Base-by-base conservation (phyloP, 2,888 invertebrate species). In the Lasioglossum calceatum region DNA sequence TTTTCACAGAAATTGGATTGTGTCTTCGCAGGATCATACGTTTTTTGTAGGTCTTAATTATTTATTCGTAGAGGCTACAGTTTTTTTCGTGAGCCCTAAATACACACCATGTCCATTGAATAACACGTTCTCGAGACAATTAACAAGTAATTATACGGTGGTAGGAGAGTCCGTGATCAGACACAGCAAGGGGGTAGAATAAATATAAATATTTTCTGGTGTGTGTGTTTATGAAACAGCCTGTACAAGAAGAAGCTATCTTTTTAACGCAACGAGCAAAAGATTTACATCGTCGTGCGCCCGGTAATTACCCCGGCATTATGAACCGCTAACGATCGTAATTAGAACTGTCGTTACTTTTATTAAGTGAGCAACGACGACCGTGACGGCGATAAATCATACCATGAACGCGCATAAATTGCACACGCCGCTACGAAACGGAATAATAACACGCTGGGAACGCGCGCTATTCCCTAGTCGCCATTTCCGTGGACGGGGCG, bases 261-360 rank as follows among this genome's bases (percentile, higher is more conserved):
- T 78, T 74, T 77, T 84, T 67, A 77, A 84, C 74, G 78, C 78
- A 61, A 70, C 74, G 32, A 50, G 50, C 36, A 71, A 75, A 74
- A 85, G 84, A 85, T 85, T 85, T 85, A 58, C 85, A 85, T 85
- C 85, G 79, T 39, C 73, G 73, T 61, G 42, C 75, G 85, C 39
- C n/a, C 70, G 32, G 70, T 78, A 85, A 84, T 84, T 82, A 83
- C 75, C 75, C 58, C 36, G 75, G 83, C 83, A 83, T 84, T 85
- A 85, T 84, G 74, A 85, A 36, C 85, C 79, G 74, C 84, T 85
- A 85, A 85, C 84, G 84, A 85, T 78, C 75, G 79, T 85, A 85
- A 85, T 85, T 85, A 85, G 85, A 85, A 85, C 84, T 85, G 84
- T 85, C 84, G 84, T 85, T 85, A 85, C 84, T 85, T 85, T 85